Evolutionary conservation across 2,888 invertebrate species (phyloP), one percentile per base, ranked within the genome.

Genomic region (Thymelicus acteon): DNA sequence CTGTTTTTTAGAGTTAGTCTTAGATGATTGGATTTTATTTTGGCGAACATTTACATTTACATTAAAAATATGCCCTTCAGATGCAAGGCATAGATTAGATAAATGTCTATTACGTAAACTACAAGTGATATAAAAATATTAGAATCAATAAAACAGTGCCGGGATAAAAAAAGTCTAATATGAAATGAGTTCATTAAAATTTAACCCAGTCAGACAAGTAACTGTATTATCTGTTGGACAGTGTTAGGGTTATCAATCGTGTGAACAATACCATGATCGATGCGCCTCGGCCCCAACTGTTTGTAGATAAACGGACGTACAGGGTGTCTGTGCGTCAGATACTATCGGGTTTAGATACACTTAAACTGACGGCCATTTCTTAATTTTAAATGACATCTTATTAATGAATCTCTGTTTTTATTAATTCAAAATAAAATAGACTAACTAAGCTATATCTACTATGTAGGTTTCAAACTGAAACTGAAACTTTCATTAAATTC

Each of bases 201-300:
- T 67, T 74, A 73, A 74, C 72, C 72, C 65, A 60, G 68, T 67
- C 72, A 64, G n/a, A n/a, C n/a, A n/a, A n/a, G n/a, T n/a, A n/a
- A n/a, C 49, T 70, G 63, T 31, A 31, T 81, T 83, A 88, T 88
- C 85, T 80, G 52, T 76, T 77, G 72, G 76, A 75, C 81, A 82
- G 80, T 89, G 86, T 89, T 84, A 78, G 73, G 77, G 81, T 91
- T 90, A 91, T 92, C 90, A 87, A 83, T 79, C 75, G 80, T 87
- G 80, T 85, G 82, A 80, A 92, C 86, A 86, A 90, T 91, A 91
- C 90, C 85, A 90, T 92, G 92, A 93, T 92, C 81, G 92, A 93
- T 92, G 90, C 73, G 79, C 52, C 71, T 60, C 72, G 64, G 66
- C 19, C 72, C 71, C 72, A 72, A 72, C 74, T 75, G 67, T 72